Evolutionary conservation across 1,140 invertebrate species (phyloP).

Genomic region (Belonocnema kinseyi): DNA sequence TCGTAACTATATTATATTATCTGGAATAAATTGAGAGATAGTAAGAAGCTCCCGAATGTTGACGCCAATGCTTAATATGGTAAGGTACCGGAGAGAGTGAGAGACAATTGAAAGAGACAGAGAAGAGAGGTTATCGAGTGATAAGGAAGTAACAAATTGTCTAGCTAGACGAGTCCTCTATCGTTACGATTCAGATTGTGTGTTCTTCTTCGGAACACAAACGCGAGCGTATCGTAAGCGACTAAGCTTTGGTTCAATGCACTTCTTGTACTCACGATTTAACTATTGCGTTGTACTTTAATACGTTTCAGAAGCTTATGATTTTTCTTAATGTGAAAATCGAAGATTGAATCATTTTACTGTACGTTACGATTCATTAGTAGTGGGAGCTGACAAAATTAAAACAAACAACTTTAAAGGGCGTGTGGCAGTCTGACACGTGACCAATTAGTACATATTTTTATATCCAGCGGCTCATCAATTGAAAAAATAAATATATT

Average conservation of each 20-base stretch:
- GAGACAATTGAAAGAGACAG: conserved; percentile 38
- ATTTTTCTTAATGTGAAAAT: no score
- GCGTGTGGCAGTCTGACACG: no score
- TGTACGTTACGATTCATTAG: no score
- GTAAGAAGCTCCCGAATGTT: not conserved
- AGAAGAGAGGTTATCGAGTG: conserved; percentile 53
- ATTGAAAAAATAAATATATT: no score
- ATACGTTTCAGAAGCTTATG: no score
- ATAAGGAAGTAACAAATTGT: conserved; percentile 74
- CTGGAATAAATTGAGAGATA: not conserved
- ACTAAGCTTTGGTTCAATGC: conserved; percentile 3
- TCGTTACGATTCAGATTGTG: conserved; percentile 40
- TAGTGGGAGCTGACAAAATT: no score
- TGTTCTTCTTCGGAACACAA: conserved; percentile 28
- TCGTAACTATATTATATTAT: no score
- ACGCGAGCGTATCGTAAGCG: conserved; percentile 4
- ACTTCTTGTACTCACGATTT: conserved; percentile 13
- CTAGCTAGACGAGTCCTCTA: conserved; percentile 61
- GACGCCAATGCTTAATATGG: conserved; percentile 16
- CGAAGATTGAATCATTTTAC: no score
- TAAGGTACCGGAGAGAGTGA: not conserved
- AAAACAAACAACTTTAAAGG: no score
- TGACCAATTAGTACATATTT: no score
- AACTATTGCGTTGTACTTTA: not conserved
- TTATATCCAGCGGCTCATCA: no score